Conservation (phyloP, 2,888 invertebrate species). For the Esperia sulphurella region DNA sequence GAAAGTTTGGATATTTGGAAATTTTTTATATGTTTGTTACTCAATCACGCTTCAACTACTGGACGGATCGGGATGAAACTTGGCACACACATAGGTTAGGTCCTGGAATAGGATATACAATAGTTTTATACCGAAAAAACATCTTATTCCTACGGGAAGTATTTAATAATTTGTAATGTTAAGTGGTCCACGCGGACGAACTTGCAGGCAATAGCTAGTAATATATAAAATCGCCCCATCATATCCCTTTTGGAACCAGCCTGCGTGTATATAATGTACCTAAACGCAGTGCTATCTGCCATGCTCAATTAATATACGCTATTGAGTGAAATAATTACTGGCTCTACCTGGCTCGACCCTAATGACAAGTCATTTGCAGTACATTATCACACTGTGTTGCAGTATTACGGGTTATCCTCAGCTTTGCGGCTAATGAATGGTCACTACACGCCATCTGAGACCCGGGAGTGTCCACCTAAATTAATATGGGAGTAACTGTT, state of each 20-base stretch:
- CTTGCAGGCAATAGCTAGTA: too few species aligned
- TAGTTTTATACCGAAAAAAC: too few species aligned
- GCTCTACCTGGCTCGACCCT: slow-evolving; percentile 45
- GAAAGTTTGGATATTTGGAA: too few species aligned
- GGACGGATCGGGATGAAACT: too few species aligned
- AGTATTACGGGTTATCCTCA: slow-evolving; percentile 64
- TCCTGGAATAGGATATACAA: too few species aligned
- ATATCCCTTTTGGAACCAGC: background rate
- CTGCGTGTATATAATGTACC: background rate
- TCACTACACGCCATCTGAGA: slow-evolving; percentile 64
- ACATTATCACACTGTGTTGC: slow-evolving; percentile 58
- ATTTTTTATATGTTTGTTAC: too few species aligned
- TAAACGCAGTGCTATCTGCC: background rate
- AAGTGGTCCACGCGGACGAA: too few species aligned
- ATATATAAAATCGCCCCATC: too few species aligned
- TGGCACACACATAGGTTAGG: too few species aligned
- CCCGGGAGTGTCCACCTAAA: slow-evolving; percentile 26
- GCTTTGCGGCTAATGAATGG: slow-evolving; percentile 68
- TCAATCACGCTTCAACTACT: too few species aligned
- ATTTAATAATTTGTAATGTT: too few species aligned
- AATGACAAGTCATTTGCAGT: slow-evolving; percentile 71
- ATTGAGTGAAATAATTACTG: slow-evolving; percentile 47
- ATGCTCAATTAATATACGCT: slow-evolving; percentile 9
- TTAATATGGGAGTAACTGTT: slow-evolving; percentile 4
- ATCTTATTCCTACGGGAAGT: too few species aligned